Base-by-base conservation (phyloP, 2,888 invertebrate species). In the Trisateles emortualis region DNA sequence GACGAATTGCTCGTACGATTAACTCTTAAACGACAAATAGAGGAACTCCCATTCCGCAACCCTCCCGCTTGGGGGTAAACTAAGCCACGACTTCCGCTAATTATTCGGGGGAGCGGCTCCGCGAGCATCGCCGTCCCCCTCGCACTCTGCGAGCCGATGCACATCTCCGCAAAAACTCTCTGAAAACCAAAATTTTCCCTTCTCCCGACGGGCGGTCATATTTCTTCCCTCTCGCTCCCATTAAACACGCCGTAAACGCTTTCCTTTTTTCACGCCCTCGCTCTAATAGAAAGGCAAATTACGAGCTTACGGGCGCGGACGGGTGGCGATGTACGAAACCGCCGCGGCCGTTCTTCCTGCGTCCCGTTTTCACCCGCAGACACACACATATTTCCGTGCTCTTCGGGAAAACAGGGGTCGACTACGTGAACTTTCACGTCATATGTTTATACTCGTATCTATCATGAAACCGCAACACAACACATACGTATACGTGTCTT, bases 231-330 rank as follows among this genome's bases (percentile, higher is more conserved):
- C 86, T 92, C 92, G 68, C 92, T 92, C 92, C 86, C 91, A 92
- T 92, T 92, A 92, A 92, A 90, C 92, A 91, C 88, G 73, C 92
- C 92, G 92, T 92, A 92, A 92, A 92, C 90, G 92, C 92, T 92
- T 92, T 92, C 92, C 92, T 92, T 92, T 92, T 92, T 92, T 92
- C 92, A 92, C 92, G 92, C 92, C 92, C 92, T 92, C 91, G 83
- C 87, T 92, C 90, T 92, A 92, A 92, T 92, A 92, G 92, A 92
- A 92, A 92, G 92, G 92, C 92, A 92, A 92, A 92, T 92, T 92
- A 92, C 92, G 92, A 92, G 92, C 91, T 92, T 92, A 92, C 91
- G 89, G 88, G 90, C 90, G 92, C 92, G 89, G 91, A 92, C 92
- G 92, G 92, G 92, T 90, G 90, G 90, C 91, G 89, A 90, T 92